Percentiles rank a stretch among this genome's conserved stretches.
Evolutionary conservation across 2,797 vertebrate genomes (phyloP).

Genomic region (Myripristis jacobus): DNA sequence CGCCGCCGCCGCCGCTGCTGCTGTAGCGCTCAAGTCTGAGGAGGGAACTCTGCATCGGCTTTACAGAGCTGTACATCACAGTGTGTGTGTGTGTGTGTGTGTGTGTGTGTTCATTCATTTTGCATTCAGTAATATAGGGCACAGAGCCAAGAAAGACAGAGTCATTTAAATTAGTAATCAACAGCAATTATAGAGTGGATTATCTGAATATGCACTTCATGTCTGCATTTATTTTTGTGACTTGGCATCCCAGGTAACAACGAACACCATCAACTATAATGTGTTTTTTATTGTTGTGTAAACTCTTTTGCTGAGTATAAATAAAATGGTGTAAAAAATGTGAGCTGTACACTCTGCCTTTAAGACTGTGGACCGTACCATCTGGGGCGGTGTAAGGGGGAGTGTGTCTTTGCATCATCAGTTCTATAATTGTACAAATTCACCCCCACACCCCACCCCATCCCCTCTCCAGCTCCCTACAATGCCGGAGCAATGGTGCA

Average conservation of each 20-base stretch:
- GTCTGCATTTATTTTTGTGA: background rate
- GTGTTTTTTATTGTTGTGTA: background rate
- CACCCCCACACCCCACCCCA: slow-evolving; percentile 56
- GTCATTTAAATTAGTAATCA: slow-evolving; percentile 31
- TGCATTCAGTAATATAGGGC: slow-evolving; percentile 7
- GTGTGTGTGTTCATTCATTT: slow-evolving; percentile 20
- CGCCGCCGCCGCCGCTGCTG: too few species aligned
- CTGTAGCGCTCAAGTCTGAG: slow-evolving; percentile 43
- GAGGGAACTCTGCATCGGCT: slow-evolving; percentile 48
- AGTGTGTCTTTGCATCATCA: slow-evolving; percentile 73
- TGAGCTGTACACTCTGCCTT: slow-evolving; percentile 73
- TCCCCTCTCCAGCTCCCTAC: slow-evolving; percentile 55
- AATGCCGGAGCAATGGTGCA: slow-evolving; percentile 77
- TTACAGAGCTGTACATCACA: slow-evolving; percentile 41
- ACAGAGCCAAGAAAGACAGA: slow-evolving; percentile 29
- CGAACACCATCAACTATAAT: background rate
- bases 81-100: slow-evolving; percentile 7
- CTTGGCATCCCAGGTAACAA: background rate
- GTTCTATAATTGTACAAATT: slow-evolving; percentile 72
- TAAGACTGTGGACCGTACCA: slow-evolving; percentile 82
- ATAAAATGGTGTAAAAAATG: slow-evolving; percentile 34
- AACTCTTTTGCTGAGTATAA: slow-evolving; percentile 15
- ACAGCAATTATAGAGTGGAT: slow-evolving; percentile 10
- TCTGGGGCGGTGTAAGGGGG: slow-evolving; percentile 57
- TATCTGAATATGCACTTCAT: background rate